Evolutionary conservation across 2,797 vertebrate genomes (phyloP), one percentile per base, ranked within the genome.

Genomic region (Propithecus deckenii): DNA sequence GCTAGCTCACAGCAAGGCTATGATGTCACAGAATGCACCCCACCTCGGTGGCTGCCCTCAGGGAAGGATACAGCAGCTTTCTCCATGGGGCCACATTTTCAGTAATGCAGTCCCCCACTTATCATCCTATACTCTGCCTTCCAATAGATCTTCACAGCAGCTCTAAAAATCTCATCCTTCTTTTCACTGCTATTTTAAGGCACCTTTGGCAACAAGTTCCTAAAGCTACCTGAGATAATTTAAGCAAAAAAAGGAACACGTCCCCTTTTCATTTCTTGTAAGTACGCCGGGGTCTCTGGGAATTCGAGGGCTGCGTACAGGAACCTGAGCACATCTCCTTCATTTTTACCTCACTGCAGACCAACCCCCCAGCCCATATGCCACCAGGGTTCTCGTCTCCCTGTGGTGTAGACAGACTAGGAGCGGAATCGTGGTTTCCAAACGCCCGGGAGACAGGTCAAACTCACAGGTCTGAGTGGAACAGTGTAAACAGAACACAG

Each of bases 171-270:
- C n/a, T 84, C 52, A 50, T 32, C 18, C 43, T 88, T n/a, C 61
- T 81, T 81, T 41, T 69, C n/a, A 48, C 38, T 17, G 25, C 46
- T 75, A 9, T 18, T 50, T 52, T 83, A 46, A 28, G 48, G 81
- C 11, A 65, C 59, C 28, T 59, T 52, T 59, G 23, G 30, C 67
- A 59, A 43, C 46, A 91, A 55, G 32, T 72, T 67, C 41, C 84
- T 79, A 22, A 88, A 85, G 71, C 25, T 35, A 59, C 57, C n/a
- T 35, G 38, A 50, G 50, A 32, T 2, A 71, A 41, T 46, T 72
- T 38, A 91, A 71, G 89, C 17, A 69, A 67, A 92, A 79, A 76
- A 41, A 63, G 2, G 15, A 94, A 84, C 38, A 25, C 61, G 41
- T 25, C 80, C 32, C 61, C 46, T 81, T 95, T 91, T 22, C 50